These are phyloP conservation scores for Cosmia trapezina DNA, from an alignment of 2,888 invertebrate species.

Conservation along the genomic window DNA sequence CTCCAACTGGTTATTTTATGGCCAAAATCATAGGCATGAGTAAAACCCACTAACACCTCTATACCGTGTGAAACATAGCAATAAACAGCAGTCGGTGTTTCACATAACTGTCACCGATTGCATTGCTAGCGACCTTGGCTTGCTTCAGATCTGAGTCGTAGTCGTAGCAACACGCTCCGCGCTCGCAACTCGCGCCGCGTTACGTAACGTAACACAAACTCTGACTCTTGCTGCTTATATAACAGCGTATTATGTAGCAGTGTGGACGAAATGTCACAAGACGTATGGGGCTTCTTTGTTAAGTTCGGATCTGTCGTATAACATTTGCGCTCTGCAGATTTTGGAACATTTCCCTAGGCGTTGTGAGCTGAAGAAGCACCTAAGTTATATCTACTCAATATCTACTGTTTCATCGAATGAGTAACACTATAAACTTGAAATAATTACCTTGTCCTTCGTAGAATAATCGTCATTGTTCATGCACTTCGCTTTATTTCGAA, in stretches of 20 bases:
- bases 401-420: neutral
- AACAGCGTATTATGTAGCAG: conserved; percentile 78
- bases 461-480: conserved; percentile 1
- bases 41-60: conserved; percentile 15
- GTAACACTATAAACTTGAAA: neutral
- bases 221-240: conserved; percentile 79
- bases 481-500: conserved; percentile 16
- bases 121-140: conserved; percentile 66
- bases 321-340: conserved; percentile 27
- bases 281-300: conserved; percentile 74
- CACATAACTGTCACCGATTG: conserved; percentile 60
- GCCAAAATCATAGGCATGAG: conserved; percentile 13
- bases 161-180: conserved; percentile 63
- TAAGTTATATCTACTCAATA: neutral
- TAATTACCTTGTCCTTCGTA: neutral
- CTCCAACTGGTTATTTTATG: neutral
- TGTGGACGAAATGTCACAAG: conserved; percentile 79
- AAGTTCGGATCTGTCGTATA: conserved; percentile 51
- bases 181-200: conserved; percentile 75
- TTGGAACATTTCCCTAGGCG: conserved; percentile 35
- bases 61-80: conserved; percentile 49
- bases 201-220: conserved; percentile 80
- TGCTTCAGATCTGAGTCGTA: conserved; percentile 56
- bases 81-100: conserved; percentile 51
- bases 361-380: neutral